Evolutionary conservation across 2,797 vertebrate species (phyloP).

Genomic region (Enteromius trimaculatus): DNA sequence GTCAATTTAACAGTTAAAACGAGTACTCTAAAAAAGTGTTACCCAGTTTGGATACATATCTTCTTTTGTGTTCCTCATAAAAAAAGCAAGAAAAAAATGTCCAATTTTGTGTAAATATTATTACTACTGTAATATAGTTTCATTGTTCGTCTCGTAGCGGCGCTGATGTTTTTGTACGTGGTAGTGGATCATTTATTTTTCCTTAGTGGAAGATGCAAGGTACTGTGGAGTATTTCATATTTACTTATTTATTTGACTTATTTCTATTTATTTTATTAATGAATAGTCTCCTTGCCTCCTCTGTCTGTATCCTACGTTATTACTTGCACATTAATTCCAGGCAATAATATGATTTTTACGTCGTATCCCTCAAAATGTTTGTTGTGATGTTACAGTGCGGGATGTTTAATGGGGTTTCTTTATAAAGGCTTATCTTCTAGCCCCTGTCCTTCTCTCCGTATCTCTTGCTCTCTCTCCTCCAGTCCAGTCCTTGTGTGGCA

Average conservation of each 20-base stretch:
- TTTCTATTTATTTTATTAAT: background rate
- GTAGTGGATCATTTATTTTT: background rate
- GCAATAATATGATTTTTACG: slow-evolving; percentile 32
- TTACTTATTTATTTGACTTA: background rate
- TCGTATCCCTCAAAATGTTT: slow-evolving; percentile 16
- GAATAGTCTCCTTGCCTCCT: background rate
- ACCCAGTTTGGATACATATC: background rate
- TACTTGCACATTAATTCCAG: slow-evolving; percentile 2
- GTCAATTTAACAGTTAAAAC: background rate
- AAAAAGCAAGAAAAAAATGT: background rate
- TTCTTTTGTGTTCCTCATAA: background rate
- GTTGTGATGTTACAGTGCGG: background rate
- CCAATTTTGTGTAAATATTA: background rate
- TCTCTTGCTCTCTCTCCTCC: background rate
- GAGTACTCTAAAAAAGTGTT: background rate
- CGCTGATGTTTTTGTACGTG: background rate
- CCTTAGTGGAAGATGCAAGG: background rate
- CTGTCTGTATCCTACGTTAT: background rate
- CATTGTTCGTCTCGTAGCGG: background rate
- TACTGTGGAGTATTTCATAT: background rate
- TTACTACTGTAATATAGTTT: background rate
- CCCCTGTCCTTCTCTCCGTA: background rate
- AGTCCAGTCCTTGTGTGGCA: slow-evolving; percentile 51
- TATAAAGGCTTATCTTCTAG: slow-evolving; percentile 21
- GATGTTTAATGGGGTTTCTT: slow-evolving; percentile 40